phyloP scores from a whole-genome alignment of 2,113 vertebrate genomes.

The Glareola pratincola region DNA sequence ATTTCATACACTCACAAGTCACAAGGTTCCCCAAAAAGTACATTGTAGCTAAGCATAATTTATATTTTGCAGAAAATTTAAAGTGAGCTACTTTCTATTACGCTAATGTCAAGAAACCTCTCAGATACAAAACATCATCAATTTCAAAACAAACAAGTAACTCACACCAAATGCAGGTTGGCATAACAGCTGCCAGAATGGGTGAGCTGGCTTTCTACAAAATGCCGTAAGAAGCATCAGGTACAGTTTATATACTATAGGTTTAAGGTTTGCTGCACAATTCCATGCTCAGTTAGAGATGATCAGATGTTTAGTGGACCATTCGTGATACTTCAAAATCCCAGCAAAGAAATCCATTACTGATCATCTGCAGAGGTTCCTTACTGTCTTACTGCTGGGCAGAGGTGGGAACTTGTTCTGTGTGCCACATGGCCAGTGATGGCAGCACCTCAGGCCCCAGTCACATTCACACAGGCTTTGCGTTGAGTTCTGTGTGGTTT shows the following conservation, averaged over 20 bases:
- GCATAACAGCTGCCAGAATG: neutral
- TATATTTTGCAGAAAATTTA: neutral
- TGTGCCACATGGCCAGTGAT: fast-evolving
- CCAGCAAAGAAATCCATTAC: neutral
- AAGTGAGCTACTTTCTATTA: neutral
- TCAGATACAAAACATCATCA: neutral
- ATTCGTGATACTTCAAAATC: neutral
- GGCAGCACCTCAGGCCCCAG: neutral
- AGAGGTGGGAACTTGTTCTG: neutral
- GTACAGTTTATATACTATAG: neutral
- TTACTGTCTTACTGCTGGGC: neutral
- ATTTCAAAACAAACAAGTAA: neutral
- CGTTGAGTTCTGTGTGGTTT: neutral
- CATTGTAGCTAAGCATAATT: neutral
- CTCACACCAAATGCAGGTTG: neutral
- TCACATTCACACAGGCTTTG: neutral
- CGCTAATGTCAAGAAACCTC: neutral
- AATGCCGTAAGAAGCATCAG: neutral
- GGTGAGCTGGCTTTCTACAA: neutral
- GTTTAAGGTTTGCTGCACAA: neutral
- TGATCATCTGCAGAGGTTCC: neutral
- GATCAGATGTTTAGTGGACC: neutral
- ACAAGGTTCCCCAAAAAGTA: neutral
- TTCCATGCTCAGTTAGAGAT: neutral
- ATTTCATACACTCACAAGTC: neutral